Base-by-base conservation (phyloP, 1,140 invertebrate genomes). In the Magallana ariakensis region DNA sequence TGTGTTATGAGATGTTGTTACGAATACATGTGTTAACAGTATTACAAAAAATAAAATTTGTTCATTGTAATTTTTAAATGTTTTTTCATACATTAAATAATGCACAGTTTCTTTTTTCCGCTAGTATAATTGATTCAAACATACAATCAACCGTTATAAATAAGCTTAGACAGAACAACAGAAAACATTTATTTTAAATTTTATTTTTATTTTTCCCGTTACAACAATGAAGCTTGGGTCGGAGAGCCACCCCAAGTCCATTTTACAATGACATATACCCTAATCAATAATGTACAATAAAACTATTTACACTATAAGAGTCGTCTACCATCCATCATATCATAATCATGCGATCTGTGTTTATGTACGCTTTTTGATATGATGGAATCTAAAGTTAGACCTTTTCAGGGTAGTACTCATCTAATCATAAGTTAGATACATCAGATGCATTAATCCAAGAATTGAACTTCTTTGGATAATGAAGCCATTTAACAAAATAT, bases 401-500 rank as follows among this genome's bases (percentile, higher is more conserved):
- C 70, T 26, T 80, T 80, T 19, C 70, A 80, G 70, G 70, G 70
- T 80, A 80, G 70, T 80, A 80, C 70, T 80, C 70, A 0, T n/a
- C n/a, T 22, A 16, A 26, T 80, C 22, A 80, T 80, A 80, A 13
- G 19, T 80, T 80, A 19, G 70, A 33, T 15, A 80, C 46, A 53
- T 80, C 70, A 33, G 70, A 80, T 13, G 70, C 70, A 26, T 80
- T 80, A 13, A 86, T 58, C 85, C 85, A 86, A 26, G 13, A 55
- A 80, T 85, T 62, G 80, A 85, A 87, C 22, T 87, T 87, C 54
- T 84, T 80, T 26, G 83, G 70, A 84, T 81, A 87, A 85, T 85
- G 53, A 82, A 84, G 56, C 87, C 84, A 87, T 87, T 89, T 80
- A 10, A 83, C 84, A 85, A 87, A 89, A 70, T 85, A 87, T 83